Base-by-base conservation (phyloP, 2,888 invertebrate species). In the Phaedon cochleariae region DNA sequence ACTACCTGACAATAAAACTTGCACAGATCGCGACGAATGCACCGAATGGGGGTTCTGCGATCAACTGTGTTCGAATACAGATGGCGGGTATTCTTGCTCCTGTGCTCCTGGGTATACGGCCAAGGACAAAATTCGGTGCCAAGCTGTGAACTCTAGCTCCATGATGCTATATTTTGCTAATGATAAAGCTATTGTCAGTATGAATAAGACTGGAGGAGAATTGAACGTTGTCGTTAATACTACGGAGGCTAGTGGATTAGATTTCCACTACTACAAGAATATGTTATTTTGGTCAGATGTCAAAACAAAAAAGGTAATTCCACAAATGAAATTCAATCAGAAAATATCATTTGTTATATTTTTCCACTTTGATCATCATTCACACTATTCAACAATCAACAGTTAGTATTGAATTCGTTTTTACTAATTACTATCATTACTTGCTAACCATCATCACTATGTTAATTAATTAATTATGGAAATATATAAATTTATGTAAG, bases 11-110 rank as follows among this genome's bases (percentile, higher is more conserved):
- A 94, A 95, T 79, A 87, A 91, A 73, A 93, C 93, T 2, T 98
- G 98, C 82, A 87, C 90, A 37, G 98, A 99, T 85, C 88, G 94
- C 73, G 91, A 98, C 85, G 98, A 98, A 84, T 96, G 96, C 83
- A 83, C 86, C 51, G 94, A 95, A 84, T 96, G 95, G 95, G 95
- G 95, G 45, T 94, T 89, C 83, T 99, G 98, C 83, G 97, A 98
- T 80, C 99, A 99, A 83, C 86, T 92, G 29, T 99, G 99, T 82
- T 88, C 90, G 65, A 98, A 98, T 82, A 91, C 91, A 0, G 92
- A 91, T 0, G 96, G 92, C 45, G 90, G 94, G 9, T 98, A 92
- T 84, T 86, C 83, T 45, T 98, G 98, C 83, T 88, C 90, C 15
- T 98, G 97, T 81, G 90, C 90, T 0, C 86, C 88, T 0, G 96